Evolutionary conservation across 2,888 invertebrate species (phyloP).

Genomic region (Atrina japonica): DNA sequence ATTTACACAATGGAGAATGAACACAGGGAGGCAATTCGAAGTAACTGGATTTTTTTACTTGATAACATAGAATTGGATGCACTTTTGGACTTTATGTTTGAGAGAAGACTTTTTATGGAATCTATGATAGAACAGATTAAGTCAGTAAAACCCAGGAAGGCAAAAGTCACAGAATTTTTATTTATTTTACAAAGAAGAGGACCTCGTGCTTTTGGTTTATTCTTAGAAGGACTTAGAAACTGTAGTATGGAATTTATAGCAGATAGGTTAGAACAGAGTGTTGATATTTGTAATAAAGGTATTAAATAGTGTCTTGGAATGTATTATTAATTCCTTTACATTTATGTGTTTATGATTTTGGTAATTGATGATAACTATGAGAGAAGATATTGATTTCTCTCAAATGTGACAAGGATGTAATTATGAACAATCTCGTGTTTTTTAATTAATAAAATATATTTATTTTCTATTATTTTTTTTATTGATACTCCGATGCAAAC

Average conservation of each 20-base stretch:
- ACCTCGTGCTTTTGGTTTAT: constrained; percentile 47
- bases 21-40: constrained; percentile 44
- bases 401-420: too few species aligned
- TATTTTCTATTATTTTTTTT: too few species aligned
- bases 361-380: too few species aligned
- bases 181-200: constrained; percentile 54
- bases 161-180: constrained; percentile 45
- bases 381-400: too few species aligned
- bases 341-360: too few species aligned
- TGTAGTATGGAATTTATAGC: constrained; percentile 52
- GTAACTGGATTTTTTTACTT: constrained; percentile 52
- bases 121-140: constrained; percentile 52
- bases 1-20: constrained; percentile 40
- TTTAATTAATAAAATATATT: too few species aligned
- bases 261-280: constrained; percentile 39
- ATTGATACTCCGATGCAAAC: too few species aligned
- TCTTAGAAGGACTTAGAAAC: constrained; percentile 41
- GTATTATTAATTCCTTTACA: too few species aligned
- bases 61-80: constrained; percentile 48
- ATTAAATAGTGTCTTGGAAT: too few species aligned
- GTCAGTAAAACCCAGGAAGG: constrained; percentile 39
- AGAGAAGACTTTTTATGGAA: constrained; percentile 30
- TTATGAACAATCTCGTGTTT: too few species aligned
- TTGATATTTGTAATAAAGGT: too few species aligned
- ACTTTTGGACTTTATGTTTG: constrained; percentile 46